Evolutionary conservation across 2,113 vertebrate species (phyloP).

Genomic region (Percopsis transmontana): DNA sequence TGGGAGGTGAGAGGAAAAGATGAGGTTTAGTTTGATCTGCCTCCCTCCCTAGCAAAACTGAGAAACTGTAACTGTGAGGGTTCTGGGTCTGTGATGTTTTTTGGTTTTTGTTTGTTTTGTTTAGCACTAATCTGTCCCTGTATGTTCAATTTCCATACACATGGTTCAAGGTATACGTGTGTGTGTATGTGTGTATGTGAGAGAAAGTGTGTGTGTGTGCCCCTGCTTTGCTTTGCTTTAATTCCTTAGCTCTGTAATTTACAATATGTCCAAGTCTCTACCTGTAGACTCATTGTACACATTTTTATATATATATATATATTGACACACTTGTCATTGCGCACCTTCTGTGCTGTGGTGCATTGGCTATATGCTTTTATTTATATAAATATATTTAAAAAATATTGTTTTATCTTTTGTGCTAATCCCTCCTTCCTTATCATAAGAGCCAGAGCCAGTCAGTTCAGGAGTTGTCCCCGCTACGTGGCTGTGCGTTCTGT

Average conservation of each 20-base stretch:
- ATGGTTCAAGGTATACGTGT: constrained; percentile 19
- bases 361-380: constrained; percentile 2
- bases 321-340: too few relatives aligned
- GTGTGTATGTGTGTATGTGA: constrained; percentile 35
- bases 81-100: constrained; percentile 51
- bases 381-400: too few relatives aligned
- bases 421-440: constrained; percentile 41
- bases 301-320: too few relatives aligned
- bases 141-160: constrained; percentile 12
- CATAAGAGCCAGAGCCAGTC: constrained; percentile 41
- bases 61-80: constrained; percentile 10
- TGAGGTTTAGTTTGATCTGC: constrained; percentile 36
- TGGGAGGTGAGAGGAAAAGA: constrained; percentile 13
- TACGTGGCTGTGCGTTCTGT: constrained; percentile 53
- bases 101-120: constrained; percentile 46
- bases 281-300: too few relatives aligned
- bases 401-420: not conserved
- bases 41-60: constrained; percentile 3
- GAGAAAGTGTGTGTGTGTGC: constrained; percentile 32
- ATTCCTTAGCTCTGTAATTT: constrained; percentile 27
- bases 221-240: constrained; percentile 11
- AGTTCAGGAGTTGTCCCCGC: constrained; percentile 46
- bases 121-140: constrained; percentile 60
- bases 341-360: constrained; percentile 12
- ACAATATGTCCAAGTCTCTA: not conserved